Conservation (phyloP, 2,888 invertebrate species). For the Tenthredo scrophulariae region DNA sequence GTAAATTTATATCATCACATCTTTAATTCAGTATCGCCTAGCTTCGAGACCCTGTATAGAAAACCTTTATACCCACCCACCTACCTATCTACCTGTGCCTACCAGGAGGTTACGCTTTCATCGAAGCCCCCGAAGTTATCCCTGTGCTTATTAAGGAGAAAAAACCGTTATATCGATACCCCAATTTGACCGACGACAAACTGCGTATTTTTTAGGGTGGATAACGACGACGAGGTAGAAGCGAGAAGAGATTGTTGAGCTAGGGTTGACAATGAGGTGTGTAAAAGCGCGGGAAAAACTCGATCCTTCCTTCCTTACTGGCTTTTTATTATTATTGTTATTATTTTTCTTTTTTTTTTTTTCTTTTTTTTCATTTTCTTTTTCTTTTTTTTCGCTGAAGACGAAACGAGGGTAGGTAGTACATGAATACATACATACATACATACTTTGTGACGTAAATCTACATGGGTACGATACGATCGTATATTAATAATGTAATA, state of each 20-base stretch:
- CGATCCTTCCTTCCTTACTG: neutral
- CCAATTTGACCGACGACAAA: constrained; percentile 28
- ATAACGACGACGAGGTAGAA: constrained; percentile 1
- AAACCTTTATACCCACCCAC: neutral
- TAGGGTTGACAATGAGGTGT: constrained; percentile 3
- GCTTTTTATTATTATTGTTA: too few species aligned
- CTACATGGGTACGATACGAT: neutral
- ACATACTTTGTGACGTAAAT: neutral
- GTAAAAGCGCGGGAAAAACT: constrained; percentile 6
- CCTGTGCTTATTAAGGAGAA: constrained; percentile 12
- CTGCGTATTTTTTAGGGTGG: constrained; percentile 9
- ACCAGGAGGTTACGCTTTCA: neutral
- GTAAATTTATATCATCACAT: constrained; percentile 42
- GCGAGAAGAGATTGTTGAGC: neutral
- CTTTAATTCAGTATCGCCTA: constrained; percentile 23
- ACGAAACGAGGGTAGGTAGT: neutral
- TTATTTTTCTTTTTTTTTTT: too few species aligned
- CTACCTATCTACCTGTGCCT: neutral
- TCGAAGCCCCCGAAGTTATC: neutral
- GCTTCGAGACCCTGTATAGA: constrained; percentile 16
- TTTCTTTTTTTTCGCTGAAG: too few species aligned
- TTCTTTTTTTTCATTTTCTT: neutral
- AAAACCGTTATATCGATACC: constrained; percentile 44
- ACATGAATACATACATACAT: too few species aligned
- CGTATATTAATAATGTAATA: neutral